Conservation (phyloP, 2,797 vertebrate species). For the Sebastolobus altivelis region DNA sequence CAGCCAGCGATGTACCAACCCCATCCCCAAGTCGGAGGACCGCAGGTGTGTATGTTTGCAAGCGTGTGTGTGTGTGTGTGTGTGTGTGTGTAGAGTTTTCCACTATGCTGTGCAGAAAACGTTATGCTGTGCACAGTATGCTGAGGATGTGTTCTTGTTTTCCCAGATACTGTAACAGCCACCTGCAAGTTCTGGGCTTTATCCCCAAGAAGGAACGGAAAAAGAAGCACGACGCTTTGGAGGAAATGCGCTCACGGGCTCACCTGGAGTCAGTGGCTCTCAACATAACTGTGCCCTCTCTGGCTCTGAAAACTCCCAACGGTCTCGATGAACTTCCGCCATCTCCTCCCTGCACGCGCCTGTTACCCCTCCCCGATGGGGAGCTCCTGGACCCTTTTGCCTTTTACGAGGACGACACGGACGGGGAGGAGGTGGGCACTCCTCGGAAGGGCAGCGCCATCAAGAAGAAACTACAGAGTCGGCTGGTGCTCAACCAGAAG, state of each 20-base stretch:
- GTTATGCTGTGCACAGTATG: neutral
- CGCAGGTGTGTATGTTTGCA: conserved; percentile 88
- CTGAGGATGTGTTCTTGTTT: conserved; percentile 39
- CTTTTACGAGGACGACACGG: conserved; percentile 92
- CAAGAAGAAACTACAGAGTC: conserved; percentile 94
- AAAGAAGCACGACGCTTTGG: conserved; percentile 97
- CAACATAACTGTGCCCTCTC: conserved; percentile 95
- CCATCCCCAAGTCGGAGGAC: conserved; percentile 99
- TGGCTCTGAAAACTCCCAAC: conserved; percentile 95
- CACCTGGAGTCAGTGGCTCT: conserved; percentile 97
- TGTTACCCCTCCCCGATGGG: conserved; percentile 91
- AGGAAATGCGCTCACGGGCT: conserved; percentile 93
- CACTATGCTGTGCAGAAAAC: neutral
- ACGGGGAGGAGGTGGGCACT: conserved; percentile 89
- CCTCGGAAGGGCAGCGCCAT: conserved; percentile 90
- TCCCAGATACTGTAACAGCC: conserved; percentile 99
- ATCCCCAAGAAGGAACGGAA: conserved; percentile 99
- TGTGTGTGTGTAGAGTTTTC: neutral
- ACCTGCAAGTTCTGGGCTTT: conserved; percentile 99
- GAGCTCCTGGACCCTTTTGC: conserved; percentile 97
- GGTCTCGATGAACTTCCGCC: conserved; percentile 95
- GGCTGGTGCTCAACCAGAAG: conserved; percentile 92
- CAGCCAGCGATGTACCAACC: conserved; percentile 99
- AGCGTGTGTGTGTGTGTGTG: neutral
- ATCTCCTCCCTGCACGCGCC: conserved; percentile 92